Base-by-base conservation (phyloP, 2,888 invertebrate genomes). In the Habroteleia sp. region DNA sequence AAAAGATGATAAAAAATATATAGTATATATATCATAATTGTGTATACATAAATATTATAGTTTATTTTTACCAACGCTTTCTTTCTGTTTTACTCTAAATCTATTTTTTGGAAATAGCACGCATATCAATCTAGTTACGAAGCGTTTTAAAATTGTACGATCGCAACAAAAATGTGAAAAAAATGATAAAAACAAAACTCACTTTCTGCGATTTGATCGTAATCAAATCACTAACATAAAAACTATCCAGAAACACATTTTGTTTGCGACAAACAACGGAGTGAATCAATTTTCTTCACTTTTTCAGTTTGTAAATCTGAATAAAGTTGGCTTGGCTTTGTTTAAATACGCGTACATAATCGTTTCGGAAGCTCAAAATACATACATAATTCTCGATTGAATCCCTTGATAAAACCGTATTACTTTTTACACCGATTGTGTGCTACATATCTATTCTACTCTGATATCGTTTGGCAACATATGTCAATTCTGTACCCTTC, bases 381-480 rank as follows among this genome's bases (percentile, higher is more conserved):
- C 73, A 77, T 60, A 75, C 42, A 35, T 41, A 78, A 75, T 79
- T 80, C 77, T 74, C 74, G 69, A 76, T 79, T 69, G 71, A 77
- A 73, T 66, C 66, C 50, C 48, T 77, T 74, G 76, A 80, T 78
- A 78, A 75, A 79, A 78, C 80, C 77, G 79, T 76, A 78, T 78
- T 77, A 52, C 23, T 74, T 76, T 81, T 82, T 80, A 86, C 83
- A 84, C 77, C 79, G 73, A 84, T 78, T n/a, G n/a, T n/a, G n/a
- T 82, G 78, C 83, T 84, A 82, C 76, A 52, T 77, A 66, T 63
- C 81, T 84, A 85, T 79, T 69, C 80, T 85, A 86, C 78, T 74
- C 71, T 86, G 85, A 87, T 85, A 85, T 85, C 79, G 79, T 85
- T 86, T 83, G 81, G 69, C 81, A 81, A 84, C 82, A 81, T 81